Base-by-base conservation (phyloP, 1,140 invertebrate species). In the Drosophila tani region DNA sequence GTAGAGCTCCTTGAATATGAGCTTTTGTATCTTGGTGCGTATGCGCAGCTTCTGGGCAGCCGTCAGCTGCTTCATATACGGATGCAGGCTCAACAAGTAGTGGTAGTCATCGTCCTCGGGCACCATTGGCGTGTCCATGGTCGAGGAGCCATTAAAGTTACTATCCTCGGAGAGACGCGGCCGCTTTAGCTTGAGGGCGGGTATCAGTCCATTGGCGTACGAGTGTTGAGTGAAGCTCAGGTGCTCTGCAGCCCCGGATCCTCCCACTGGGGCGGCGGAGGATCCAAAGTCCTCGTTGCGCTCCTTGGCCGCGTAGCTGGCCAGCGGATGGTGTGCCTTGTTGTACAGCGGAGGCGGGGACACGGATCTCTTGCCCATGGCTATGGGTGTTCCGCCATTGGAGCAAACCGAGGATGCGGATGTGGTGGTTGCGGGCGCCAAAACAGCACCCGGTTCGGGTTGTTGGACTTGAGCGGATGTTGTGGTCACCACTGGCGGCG, bases 1-100 rank as follows among this genome's bases (percentile, higher is more conserved):
- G 73, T 93, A 93, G 40, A 93, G 85, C 73, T 93, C 92, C 57
- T 93, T 93, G 35, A 93, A 93, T 27, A 93, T 93, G 66, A 93
- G 75, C 63, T 93, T 93, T 84, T 93, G 92, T 78, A 93, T 93
- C 81, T 92, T 93, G 58, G 91, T 93, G 66, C 92, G 87, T 59
- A 92, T 91, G 40, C 91, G 84, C 49, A 93, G 57, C 58, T 93
- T 93, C 43, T 93, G 92, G 9, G 92, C 82, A 14, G 91, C 82
- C 43, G 80, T 92, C 58, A 93, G 55, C 46, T 93, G 91, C 46
- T 91, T 92, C 91, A 93, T 92, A 51, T 92, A 93, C 6, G 92
- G 92, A 78, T 93, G 91, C 38, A 93, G 75, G 43, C 91, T 92
- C 9, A 93, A 77, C 66, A 93, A 76, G 40, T 93, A 93, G 73